phyloP scores from a whole-genome alignment of 2,797 vertebrate species.

The Mallotus villosus region DNA sequence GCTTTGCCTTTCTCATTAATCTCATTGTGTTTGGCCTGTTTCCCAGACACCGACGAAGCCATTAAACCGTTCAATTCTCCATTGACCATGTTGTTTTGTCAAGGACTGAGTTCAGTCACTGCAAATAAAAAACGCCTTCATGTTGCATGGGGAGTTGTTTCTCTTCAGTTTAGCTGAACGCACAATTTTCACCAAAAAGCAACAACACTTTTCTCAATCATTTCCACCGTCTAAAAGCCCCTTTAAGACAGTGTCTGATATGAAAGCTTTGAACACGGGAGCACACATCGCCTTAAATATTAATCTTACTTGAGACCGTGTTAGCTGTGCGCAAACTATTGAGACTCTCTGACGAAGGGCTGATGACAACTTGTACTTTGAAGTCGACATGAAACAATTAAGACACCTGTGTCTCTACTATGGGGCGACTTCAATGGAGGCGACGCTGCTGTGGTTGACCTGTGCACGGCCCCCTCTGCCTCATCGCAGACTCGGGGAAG shows the following conservation, averaged over 20 bases:
- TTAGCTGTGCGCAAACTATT: conserved; percentile 7
- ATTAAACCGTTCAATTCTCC: too few relatives aligned
- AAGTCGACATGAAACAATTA: conserved; percentile 58
- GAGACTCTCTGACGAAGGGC: conserved; percentile 49
- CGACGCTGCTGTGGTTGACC: not conserved
- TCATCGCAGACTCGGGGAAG: conserved; percentile 47
- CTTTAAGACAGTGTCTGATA: not conserved
- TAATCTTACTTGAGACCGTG: conserved; percentile 31
- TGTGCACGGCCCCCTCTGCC: conserved; percentile 20
- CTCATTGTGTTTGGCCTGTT: too few relatives aligned
- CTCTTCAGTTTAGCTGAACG: too few relatives aligned
- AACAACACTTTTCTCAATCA: too few relatives aligned
- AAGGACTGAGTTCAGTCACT: too few relatives aligned
- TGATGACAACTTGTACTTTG: conserved; percentile 51
- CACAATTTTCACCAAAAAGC: too few relatives aligned
- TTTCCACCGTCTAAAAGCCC: not conserved
- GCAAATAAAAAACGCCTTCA: too few relatives aligned
- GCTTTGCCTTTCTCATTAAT: conserved; percentile 9
- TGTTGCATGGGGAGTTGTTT: too few relatives aligned
- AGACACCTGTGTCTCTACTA: conserved; percentile 39
- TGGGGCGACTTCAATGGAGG: conserved; percentile 49
- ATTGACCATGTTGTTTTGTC: too few relatives aligned
- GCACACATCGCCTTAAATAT: conserved; percentile 38
- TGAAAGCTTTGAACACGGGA: conserved; percentile 24
- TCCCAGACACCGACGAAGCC: too few relatives aligned